Conservation (phyloP, 2,113 vertebrate genomes). For the Sarotherodon lohbergeri region DNA sequence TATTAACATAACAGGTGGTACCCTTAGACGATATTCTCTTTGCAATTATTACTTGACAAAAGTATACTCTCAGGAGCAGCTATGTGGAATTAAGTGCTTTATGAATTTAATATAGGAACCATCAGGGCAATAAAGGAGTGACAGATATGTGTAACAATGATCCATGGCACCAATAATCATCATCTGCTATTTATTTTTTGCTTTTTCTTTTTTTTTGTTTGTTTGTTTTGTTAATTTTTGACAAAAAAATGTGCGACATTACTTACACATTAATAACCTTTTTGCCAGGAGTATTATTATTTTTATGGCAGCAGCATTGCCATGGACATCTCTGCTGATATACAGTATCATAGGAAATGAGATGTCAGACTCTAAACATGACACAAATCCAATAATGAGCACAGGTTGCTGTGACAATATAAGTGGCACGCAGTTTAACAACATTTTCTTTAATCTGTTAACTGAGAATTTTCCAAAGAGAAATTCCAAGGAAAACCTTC, state of each 20-base stretch:
- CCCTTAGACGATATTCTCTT: not conserved
- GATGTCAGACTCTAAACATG: slow-evolving; percentile 38
- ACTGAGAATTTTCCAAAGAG: not conserved
- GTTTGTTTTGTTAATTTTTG: not conserved
- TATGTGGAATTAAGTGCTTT: slow-evolving; percentile 9
- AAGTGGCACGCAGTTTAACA: not conserved
- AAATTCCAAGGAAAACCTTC: not conserved
- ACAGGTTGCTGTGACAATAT: slow-evolving; percentile 6
- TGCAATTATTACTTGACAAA: slow-evolving; percentile 3
- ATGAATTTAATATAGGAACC: slow-evolving; percentile 15
- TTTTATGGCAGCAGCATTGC: not conserved
- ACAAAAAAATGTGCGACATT: not conserved
- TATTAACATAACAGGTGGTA: not conserved
- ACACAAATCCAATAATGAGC: slow-evolving; percentile 11
- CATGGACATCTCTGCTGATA: not conserved
- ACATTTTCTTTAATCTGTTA: not conserved
- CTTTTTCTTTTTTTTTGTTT: not conserved
- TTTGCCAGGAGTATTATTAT: not conserved
- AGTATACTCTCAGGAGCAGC: not conserved
- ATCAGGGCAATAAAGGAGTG: not conserved
- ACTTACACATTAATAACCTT: not conserved
- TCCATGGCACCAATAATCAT: not conserved
- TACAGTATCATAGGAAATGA: slow-evolving; percentile 16
- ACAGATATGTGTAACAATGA: not conserved
- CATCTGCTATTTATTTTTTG: not conserved